phyloP scores from a whole-genome alignment of 2,113 vertebrate species.

The Pseudorectes ferrugineus region DNA sequence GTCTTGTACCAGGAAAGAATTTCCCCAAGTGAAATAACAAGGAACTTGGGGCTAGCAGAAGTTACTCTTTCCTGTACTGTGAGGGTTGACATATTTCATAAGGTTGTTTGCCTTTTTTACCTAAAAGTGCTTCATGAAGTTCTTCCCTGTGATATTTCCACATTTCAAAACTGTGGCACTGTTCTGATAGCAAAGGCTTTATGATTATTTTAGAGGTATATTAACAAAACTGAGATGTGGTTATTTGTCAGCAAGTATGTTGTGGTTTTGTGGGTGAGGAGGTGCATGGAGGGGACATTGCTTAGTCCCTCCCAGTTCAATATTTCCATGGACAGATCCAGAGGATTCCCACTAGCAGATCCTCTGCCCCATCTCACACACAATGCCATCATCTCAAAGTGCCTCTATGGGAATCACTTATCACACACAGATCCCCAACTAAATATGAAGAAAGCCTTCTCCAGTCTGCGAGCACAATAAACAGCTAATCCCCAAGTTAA shows the following conservation, averaged over 20 bases:
- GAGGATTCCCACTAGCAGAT: neutral
- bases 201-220: neutral
- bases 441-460: neutral
- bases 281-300: neutral
- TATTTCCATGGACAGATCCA: neutral
- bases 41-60: neutral
- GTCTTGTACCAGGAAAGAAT: neutral
- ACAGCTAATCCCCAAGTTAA: neutral
- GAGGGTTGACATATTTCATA: neutral
- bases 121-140: neutral
- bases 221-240: neutral
- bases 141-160: neutral
- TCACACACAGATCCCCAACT: neutral
- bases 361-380: neutral
- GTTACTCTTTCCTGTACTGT: neutral
- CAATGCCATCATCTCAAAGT: neutral
- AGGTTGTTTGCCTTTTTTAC: neutral
- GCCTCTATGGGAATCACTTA: neutral
- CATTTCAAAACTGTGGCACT: neutral
- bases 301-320: neutral
- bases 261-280: neutral
- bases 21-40: neutral
- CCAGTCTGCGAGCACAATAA: neutral
- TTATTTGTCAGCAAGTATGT: neutral
- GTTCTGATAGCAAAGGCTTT: neutral